These are phyloP conservation scores for Macropus fuliginosus DNA, from an alignment of 2,797 vertebrate genomes.

Conservation along the genomic window DNA sequence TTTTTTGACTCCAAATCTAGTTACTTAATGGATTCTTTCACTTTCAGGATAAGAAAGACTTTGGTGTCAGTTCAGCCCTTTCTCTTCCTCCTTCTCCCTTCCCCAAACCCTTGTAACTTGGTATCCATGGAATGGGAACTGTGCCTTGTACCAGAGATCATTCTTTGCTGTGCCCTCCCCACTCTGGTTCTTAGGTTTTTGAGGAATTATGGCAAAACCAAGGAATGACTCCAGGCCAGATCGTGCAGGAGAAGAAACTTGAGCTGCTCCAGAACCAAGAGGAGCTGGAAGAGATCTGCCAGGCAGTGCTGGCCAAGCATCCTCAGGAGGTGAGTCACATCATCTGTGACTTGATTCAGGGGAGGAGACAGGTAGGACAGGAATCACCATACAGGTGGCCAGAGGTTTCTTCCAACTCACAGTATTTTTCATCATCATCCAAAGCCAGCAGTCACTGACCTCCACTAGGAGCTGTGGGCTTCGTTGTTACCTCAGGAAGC, in stretches of 20 bases:
- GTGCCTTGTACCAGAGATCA: neutral
- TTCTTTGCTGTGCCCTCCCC: neutral
- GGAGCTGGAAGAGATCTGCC: conserved; percentile 91
- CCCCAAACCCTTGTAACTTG: neutral
- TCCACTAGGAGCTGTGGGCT: neutral
- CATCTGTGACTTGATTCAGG: neutral
- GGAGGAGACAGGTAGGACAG: neutral
- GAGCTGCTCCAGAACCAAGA: conserved; percentile 88
- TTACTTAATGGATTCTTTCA: neutral
- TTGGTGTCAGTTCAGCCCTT: neutral
- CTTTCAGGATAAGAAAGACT: neutral
- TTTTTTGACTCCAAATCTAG: neutral
- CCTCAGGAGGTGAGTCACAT: conserved; percentile 89
- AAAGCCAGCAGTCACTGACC: neutral
- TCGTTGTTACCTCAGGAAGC: neutral
- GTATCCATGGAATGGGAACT: fast-evolving
- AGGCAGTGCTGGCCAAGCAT: conserved; percentile 88
- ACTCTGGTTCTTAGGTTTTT: conserved; percentile 89
- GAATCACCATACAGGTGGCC: neutral
- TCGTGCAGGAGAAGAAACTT: conserved; percentile 91
- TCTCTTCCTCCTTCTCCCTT: neutral
- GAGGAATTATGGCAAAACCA: conserved; percentile 91
- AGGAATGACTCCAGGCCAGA: conserved; percentile 88
- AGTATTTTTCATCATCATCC: fast-evolving
- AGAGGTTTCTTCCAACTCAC: neutral